Evolutionary conservation across 1,140 invertebrate genomes (phyloP).

Genomic region (Dicyema japonicum): DNA sequence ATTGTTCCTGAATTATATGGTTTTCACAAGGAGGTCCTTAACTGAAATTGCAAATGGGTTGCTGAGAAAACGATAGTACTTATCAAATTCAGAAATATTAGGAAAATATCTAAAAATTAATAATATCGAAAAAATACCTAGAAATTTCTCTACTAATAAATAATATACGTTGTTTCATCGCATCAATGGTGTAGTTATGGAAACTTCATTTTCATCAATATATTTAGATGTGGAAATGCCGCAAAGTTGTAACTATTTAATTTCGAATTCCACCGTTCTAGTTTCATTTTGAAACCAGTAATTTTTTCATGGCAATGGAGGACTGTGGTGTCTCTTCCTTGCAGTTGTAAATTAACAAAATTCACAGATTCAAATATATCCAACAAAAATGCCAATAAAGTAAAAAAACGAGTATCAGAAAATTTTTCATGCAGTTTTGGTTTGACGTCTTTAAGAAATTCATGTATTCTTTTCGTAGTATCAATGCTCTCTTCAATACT

Average conservation of each 20-base stretch:
- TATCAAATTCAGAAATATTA: background rate
- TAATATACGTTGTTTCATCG: slow-evolving; percentile 1
- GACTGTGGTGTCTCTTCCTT: background rate
- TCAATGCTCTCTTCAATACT: slow-evolving; percentile 1
- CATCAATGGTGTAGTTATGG: background rate
- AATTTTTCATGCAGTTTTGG: background rate
- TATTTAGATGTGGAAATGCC: slow-evolving; percentile 1
- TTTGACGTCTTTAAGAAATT: slow-evolving; percentile 1
- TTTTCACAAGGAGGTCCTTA: background rate
- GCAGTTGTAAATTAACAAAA: background rate
- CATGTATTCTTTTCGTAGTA: slow-evolving; percentile 1
- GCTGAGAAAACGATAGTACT: slow-evolving; percentile 1
- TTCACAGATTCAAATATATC: slow-evolving; percentile 1
- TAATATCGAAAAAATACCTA: no score
- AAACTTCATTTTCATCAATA: slow-evolving; percentile 1
- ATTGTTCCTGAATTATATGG: slow-evolving; percentile 1
- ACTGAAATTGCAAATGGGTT: slow-evolving; percentile 1
- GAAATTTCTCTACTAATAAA: no score
- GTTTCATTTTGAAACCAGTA: slow-evolving; percentile 1
- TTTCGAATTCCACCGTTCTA: background rate
- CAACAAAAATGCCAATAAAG: background rate
- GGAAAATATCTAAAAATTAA: background rate
- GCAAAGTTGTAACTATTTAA: background rate
- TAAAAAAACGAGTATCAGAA: background rate
- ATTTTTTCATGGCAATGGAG: slow-evolving; percentile 1